Evolutionary conservation across 92 coral and sea anemone genomes (phyloP).

Genomic region (Porites evermanni): DNA sequence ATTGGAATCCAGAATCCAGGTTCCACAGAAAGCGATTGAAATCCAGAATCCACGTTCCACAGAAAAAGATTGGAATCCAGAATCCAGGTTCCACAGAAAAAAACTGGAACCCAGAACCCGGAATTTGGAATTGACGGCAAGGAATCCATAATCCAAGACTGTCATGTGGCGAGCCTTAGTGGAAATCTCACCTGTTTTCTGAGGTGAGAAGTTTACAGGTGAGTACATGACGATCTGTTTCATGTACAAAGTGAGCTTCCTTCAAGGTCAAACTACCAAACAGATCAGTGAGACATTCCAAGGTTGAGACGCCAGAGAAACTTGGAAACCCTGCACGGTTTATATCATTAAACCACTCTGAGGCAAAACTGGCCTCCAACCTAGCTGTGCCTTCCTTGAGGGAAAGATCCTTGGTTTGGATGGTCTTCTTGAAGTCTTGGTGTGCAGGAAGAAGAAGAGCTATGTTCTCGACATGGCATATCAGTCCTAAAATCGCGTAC

Average conservation of each 20-base stretch:
- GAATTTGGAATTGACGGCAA: no score
- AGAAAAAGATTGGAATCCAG: no score
- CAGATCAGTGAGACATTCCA: conserved; percentile 69
- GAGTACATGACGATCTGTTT: conserved; percentile 48
- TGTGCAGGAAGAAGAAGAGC: conserved; percentile 64
- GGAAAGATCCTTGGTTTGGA: conserved; percentile 56
- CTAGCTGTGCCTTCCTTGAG: conserved; percentile 61
- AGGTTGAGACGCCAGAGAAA: conserved; percentile 66
- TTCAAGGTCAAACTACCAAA: conserved; percentile 74
- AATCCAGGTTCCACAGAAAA: no score
- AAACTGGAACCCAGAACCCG: no score
- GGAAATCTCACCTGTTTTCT: conserved; percentile 49
- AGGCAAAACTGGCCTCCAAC: conserved; percentile 57
- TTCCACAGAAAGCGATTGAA: no score
- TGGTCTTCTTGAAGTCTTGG: conserved; percentile 53
- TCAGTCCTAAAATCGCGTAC: conserved; percentile 32
- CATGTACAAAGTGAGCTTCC: conserved; percentile 62
- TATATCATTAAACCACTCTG: conserved; percentile 66
- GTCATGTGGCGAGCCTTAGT: neutral
- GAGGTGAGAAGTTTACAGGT: conserved; percentile 57
- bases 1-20: no score
- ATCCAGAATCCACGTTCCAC: no score
- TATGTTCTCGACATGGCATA: conserved; percentile 79
- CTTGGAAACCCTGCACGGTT: conserved; percentile 82
- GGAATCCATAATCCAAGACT: neutral